These are phyloP conservation scores for Hydroisotoma schaefferi DNA, from an alignment of 2,888 invertebrate genomes.

Conservation along the genomic window DNA sequence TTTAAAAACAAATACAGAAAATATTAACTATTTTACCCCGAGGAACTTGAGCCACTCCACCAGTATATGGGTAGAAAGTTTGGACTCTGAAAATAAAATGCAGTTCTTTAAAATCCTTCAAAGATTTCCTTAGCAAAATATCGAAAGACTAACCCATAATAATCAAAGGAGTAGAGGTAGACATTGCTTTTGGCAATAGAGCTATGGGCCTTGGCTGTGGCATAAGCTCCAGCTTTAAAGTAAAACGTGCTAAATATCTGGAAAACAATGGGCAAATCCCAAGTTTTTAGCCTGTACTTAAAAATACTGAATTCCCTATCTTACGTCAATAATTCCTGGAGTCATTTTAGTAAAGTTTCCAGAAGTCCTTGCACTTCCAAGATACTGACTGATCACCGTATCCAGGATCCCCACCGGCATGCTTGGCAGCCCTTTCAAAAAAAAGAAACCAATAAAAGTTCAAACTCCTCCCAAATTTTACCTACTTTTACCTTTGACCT, in stretches of 20 bases:
- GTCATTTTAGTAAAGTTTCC: slow-evolving; percentile 19
- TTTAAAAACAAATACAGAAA: background rate
- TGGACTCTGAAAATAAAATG: background rate
- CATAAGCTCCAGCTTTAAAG: slow-evolving; percentile 15
- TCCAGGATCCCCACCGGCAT: slow-evolving; percentile 10
- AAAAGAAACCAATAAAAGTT: too few relatives aligned
- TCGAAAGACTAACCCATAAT: slow-evolving; percentile 14
- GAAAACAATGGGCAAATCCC: background rate
- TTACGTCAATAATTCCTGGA: slow-evolving; percentile 20
- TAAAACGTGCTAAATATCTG: slow-evolving; percentile 16
- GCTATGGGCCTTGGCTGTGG: slow-evolving; percentile 12
- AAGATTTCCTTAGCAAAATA: background rate
- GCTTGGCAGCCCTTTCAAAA: slow-evolving; percentile 2
- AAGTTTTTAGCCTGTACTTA: too few relatives aligned
- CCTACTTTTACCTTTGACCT: background rate
- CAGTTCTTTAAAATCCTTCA: background rate
- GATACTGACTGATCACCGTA: background rate
- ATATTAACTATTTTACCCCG: slow-evolving; percentile 7
- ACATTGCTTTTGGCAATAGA: background rate
- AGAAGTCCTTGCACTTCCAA: slow-evolving; percentile 10
- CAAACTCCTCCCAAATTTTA: too few relatives aligned
- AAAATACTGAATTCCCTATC: background rate
- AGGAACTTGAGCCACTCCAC: slow-evolving; percentile 22
- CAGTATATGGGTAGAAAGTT: slow-evolving; percentile 15
- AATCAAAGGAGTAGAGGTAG: slow-evolving; percentile 23